phyloP scores from a whole-genome alignment of 2,113 vertebrate genomes.

The Neotragus moschatus region DNA sequence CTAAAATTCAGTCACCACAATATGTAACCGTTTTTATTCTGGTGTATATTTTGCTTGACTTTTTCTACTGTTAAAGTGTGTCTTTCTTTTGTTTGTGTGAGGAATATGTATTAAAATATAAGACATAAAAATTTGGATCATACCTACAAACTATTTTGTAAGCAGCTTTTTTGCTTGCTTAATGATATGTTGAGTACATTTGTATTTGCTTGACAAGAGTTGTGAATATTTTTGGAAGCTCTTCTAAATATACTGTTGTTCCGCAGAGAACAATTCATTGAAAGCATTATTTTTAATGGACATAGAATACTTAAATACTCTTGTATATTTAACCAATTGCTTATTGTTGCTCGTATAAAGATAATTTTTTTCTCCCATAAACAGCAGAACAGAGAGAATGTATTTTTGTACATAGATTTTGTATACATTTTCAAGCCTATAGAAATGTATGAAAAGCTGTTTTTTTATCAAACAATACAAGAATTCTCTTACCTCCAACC shows the following conservation, averaged over 20 bases:
- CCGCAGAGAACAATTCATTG: conserved; percentile 15
- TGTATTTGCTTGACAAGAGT: conserved; percentile 29
- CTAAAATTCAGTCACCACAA: neutral
- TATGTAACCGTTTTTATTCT: neutral
- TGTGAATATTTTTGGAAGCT: conserved; percentile 39
- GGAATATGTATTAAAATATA: neutral
- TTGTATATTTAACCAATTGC: neutral
- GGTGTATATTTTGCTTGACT: neutral
- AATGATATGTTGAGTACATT: conserved; percentile 12
- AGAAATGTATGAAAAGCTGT: neutral
- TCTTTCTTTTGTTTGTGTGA: neutral
- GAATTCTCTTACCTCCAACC: neutral
- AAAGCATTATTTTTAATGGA: conserved; percentile 9
- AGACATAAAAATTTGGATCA: neutral
- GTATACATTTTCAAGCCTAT: neutral
- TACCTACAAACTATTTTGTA: neutral
- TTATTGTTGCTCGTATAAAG: neutral
- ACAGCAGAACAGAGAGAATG: neutral
- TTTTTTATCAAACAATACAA: neutral
- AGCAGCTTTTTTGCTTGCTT: neutral
- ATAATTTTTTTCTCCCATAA: neutral
- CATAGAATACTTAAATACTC: neutral
- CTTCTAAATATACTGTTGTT: conserved; percentile 13
- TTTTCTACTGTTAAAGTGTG: neutral
- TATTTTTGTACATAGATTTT: conserved; percentile 24